phyloP scores from a whole-genome alignment of 2,888 invertebrate genomes.

The Sacculina carcini region DNA sequence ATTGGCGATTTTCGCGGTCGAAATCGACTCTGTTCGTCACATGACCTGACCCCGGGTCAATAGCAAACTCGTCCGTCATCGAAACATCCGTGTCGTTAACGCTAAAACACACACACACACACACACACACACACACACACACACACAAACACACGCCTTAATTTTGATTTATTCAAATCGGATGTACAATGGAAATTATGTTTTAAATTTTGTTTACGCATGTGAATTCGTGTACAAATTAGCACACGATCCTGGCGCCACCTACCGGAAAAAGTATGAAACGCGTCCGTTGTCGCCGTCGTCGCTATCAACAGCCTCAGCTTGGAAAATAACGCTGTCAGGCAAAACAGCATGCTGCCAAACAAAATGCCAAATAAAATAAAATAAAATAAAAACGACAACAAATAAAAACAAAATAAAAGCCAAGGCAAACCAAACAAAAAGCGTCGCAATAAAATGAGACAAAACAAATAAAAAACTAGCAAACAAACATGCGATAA shows the following conservation, averaged over 20 bases:
- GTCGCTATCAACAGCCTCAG: slow-evolving; percentile 56
- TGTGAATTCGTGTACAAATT: no score
- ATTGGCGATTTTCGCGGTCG: slow-evolving; percentile 43
- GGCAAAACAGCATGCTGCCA: slow-evolving; percentile 40
- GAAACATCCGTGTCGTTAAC: slow-evolving; percentile 44
- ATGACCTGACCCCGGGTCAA: slow-evolving; percentile 51
- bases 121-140: no score
- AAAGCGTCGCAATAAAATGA: no score
- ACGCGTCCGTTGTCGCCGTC: slow-evolving; percentile 55
- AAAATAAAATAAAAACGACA: no score
- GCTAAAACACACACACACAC: slow-evolving; percentile 29
- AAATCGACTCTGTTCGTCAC: slow-evolving; percentile 47
- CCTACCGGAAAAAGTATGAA: slow-evolving; percentile 34
- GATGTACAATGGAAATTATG: neutral
- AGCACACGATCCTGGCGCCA: neutral
- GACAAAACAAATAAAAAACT: no score
- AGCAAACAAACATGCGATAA: no score
- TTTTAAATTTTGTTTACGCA: no score
- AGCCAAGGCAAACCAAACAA: no score
- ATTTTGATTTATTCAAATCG: no score
- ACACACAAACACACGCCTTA: no score
- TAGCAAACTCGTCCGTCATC: slow-evolving; percentile 53
- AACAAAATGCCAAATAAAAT: neutral
- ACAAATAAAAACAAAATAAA: no score
- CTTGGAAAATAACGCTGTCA: slow-evolving; percentile 48